phyloP scores from a whole-genome alignment of 2,797 vertebrate genomes.

The Centropyge bicolor region DNA sequence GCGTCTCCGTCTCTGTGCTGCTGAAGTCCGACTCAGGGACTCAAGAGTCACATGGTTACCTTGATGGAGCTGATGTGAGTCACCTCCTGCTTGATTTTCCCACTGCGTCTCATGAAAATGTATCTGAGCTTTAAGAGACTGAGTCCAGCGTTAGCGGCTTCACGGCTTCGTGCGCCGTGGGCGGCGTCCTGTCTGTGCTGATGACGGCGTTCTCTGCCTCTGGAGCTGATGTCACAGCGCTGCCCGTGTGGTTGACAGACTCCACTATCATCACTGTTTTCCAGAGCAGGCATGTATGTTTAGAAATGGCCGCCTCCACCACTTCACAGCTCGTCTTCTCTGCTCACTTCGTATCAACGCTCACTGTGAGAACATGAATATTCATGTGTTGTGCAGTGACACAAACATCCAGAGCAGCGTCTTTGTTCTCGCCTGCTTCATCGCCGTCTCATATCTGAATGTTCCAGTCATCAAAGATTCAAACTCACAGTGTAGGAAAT shows the following conservation, averaged over 20 bases:
- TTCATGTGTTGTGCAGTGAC: slow-evolving; percentile 8
- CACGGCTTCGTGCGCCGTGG: neutral
- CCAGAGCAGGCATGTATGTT: neutral
- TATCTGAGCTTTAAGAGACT: neutral
- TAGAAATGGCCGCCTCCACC: slow-evolving; percentile 2
- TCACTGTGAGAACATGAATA: slow-evolving; percentile 15
- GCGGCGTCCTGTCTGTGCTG: neutral
- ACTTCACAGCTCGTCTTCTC: neutral
- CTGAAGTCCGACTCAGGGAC: too few relatives aligned
- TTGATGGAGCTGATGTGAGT: neutral
- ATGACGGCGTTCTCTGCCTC: neutral
- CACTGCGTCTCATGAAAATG: neutral
- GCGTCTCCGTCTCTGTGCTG: too few relatives aligned
- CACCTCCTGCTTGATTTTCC: neutral
- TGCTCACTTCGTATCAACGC: neutral
- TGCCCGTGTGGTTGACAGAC: neutral
- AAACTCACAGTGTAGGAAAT: neutral
- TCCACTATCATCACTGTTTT: neutral
- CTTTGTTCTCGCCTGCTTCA: slow-evolving; percentile 43
- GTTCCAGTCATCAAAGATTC: slow-evolving; percentile 3
- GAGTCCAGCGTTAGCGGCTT: neutral
- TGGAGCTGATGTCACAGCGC: neutral
- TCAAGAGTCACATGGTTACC: slow-evolving; percentile 12
- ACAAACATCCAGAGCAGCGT: neutral
- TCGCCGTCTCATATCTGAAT: slow-evolving; percentile 1